Conservation (phyloP, 2,113 vertebrate species). For the Larimichthys polyactis region DNA sequence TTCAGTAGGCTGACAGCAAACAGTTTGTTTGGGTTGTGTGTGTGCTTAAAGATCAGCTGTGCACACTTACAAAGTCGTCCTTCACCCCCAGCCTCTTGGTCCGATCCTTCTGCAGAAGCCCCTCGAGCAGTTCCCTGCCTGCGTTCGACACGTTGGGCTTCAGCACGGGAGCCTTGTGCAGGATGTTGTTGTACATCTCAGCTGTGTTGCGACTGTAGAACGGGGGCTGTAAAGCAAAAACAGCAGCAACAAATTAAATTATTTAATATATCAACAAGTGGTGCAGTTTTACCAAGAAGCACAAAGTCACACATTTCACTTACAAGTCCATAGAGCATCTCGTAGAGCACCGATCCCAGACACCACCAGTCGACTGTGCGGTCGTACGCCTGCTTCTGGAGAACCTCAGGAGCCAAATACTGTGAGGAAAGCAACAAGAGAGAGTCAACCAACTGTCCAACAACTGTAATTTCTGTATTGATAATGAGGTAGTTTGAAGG, state of each 20-base stretch:
- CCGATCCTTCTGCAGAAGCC: conserved; percentile 86
- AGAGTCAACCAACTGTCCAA: background rate
- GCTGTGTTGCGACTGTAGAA: conserved; percentile 89
- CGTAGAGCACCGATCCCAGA: conserved; percentile 87
- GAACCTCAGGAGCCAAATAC: conserved; percentile 88
- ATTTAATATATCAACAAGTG: background rate
- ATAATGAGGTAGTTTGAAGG: background rate
- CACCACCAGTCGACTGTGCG: conserved; percentile 90
- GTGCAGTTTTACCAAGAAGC: background rate
- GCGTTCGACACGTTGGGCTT: conserved; percentile 87
- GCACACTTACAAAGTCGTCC: conserved; percentile 85
- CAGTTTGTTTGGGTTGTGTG: background rate
- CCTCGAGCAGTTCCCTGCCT: conserved; percentile 83
- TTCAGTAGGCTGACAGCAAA: conserved; percentile 1
- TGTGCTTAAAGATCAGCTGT: too few species aligned
- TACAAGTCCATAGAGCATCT: conserved; percentile 89
- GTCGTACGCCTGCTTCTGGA: conserved; percentile 89
- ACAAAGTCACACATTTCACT: conserved; percentile 37
- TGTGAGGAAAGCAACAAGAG: conserved; percentile 37
- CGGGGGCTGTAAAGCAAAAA: conserved; percentile 77
- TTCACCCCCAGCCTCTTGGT: conserved; percentile 82
- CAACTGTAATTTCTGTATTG: background rate
- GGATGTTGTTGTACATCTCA: conserved; percentile 89
- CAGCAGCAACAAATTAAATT: background rate
- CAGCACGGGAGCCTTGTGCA: conserved; percentile 84